These are phyloP conservation scores for Zhengitettix transpicula DNA, from an alignment of 2,888 invertebrate genomes.

Conservation along the genomic window DNA sequence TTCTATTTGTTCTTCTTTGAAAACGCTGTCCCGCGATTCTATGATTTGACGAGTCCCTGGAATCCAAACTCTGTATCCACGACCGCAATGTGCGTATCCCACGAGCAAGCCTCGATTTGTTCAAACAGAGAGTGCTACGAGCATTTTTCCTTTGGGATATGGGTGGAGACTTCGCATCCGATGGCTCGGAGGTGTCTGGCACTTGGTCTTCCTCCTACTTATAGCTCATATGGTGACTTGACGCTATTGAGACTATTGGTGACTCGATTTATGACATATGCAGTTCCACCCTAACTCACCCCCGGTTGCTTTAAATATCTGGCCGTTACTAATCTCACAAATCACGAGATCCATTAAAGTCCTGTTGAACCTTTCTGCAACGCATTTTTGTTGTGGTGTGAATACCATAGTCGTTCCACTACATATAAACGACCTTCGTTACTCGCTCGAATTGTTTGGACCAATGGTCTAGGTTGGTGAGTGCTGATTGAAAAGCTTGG, in stretches of 20 bases:
- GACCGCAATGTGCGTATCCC: no score
- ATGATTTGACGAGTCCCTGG: no score
- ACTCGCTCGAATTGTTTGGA: no score
- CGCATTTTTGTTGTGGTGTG: constrained; percentile 5
- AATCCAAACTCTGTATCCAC: no score
- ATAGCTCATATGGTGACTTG: background rate
- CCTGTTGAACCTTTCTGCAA: constrained; percentile 1
- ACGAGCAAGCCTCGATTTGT: background rate
- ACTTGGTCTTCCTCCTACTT: background rate
- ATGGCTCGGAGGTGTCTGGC: background rate
- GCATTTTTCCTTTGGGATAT: background rate
- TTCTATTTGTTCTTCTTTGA: no score
- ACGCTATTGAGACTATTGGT: background rate
- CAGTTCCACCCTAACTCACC: background rate
- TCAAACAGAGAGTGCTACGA: background rate
- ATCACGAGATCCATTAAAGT: constrained; percentile 3
- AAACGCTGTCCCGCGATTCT: no score
- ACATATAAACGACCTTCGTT: no score
- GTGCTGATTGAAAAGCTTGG: no score
- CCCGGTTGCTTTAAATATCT: constrained; percentile 2
- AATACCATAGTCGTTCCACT: constrained; percentile 1
- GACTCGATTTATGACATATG: background rate
- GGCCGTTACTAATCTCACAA: background rate
- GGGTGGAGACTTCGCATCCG: background rate
- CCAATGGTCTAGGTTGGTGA: no score